These are phyloP conservation scores for Catostylus mosaicus DNA, from an alignment of 30 jellyfish, hydroid and myxozoan genomes.

Conservation along the genomic window DNA sequence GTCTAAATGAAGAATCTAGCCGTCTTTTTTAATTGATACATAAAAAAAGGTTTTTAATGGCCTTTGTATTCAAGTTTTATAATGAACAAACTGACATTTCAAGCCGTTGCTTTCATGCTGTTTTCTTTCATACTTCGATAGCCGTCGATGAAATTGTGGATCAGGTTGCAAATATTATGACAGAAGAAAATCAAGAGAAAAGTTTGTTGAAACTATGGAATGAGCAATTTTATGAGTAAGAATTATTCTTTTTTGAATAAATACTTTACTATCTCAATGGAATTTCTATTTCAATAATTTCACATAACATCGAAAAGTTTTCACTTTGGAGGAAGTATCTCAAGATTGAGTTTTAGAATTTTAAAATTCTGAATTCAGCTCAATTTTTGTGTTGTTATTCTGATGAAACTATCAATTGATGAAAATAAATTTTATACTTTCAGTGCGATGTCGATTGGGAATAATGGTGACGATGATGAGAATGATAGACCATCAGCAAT, in stretches of 20 bases:
- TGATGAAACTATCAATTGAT: too few species aligned
- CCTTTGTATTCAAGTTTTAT: too few species aligned
- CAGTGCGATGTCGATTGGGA: slow-evolving; percentile 85
- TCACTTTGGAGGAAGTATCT: neutral
- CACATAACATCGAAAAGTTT: neutral
- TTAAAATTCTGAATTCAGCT: too few species aligned
- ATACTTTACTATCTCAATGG: too few species aligned
- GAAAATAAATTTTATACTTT: too few species aligned
- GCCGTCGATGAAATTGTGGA: slow-evolving; percentile 90
- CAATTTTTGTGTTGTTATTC: too few species aligned
- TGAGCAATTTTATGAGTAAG: slow-evolving; percentile 83
- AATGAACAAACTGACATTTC: too few species aligned
- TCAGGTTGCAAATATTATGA: slow-evolving; percentile 76
- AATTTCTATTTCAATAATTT: too few species aligned
- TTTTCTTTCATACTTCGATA: neutral
- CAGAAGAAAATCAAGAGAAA: slow-evolving; percentile 64
- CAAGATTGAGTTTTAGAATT: neutral
- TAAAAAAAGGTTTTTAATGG: too few species aligned
- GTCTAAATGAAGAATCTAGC: too few species aligned
- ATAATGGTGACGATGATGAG: slow-evolving; percentile 3
- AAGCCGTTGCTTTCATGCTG: neutral
- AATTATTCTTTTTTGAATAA: neutral
- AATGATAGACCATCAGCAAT: slow-evolving; percentile 37
- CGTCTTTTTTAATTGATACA: too few species aligned
- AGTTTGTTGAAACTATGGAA: slow-evolving; percentile 66